Base-by-base conservation (phyloP, 2,888 invertebrate genomes). In the Cyclophora punctaria region DNA sequence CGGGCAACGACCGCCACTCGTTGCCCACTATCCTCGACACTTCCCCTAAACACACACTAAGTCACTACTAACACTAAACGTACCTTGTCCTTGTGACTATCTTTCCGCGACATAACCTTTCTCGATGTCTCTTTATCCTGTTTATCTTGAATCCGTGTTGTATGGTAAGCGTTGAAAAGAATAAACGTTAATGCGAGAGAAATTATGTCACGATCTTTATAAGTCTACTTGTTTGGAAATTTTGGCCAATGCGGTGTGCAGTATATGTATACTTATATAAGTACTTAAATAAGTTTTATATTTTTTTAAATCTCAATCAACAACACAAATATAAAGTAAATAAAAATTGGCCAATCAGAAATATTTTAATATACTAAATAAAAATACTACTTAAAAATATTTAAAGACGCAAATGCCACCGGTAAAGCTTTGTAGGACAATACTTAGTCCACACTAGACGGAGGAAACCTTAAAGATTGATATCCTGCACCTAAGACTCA, bases 1-100 rank as follows among this genome's bases (percentile, higher is more conserved):
- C 92, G 0, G 96, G 93, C 61, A 99, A 90, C 55, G 96, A 96
- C 62, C 98, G 94, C 99, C 99, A 99, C 92, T 98, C 93, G 74
- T 92, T 93, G 59, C 93, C 93, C 43, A 93, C 93, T 72, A 93
- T 91, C 46, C 93, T 90, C 37, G 93, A 93, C 61, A 93, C 93
- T 71, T 93, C 93, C 55, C 89, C 89, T 89, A 69, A 51, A 48
- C 43, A 48, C 44, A 47, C 3, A 35, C 20, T 41, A 47, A 50
- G 42, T 44, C 44, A 47, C 5, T 43, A 44, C 43, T 4, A 7
- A 34, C 35, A 46, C 52, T 48, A 52, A 58, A 57, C 47, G 37
- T 61, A 61, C 59, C 61, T 63, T 59, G 53, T 40, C 20, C 47
- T 20, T 20, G 20, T 20, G 20, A 20, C 20, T 20, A 52, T 56